Evolutionary conservation across 1,140 invertebrate genomes (phyloP).

Genomic region (Periplaneta americana): DNA sequence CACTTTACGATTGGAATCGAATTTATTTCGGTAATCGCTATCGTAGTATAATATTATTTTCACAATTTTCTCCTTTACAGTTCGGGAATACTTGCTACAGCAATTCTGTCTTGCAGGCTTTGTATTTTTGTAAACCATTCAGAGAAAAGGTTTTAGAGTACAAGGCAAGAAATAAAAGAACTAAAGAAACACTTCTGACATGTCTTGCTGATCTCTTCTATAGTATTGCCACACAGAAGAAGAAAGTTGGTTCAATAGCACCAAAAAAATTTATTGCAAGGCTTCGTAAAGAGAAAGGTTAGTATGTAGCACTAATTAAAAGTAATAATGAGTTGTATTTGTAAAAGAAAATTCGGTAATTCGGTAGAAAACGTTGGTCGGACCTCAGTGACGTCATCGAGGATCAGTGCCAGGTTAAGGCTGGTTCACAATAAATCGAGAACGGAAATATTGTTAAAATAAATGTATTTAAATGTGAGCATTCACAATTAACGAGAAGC

Average conservation of each 20-base stretch:
- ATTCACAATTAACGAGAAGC: too few species aligned
- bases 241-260: conserved; percentile 98
- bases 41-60: too few species aligned
- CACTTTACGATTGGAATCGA: too few species aligned
- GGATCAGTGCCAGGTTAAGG: too few species aligned
- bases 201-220: conserved; percentile 98
- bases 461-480: too few species aligned
- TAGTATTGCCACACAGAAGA: conserved; percentile 98
- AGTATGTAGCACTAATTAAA: conserved; percentile 7
- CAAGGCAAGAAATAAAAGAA: conserved; percentile 95
- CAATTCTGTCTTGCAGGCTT: conserved; percentile 97
- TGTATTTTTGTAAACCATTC: conserved; percentile 99
- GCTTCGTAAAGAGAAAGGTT: conserved; percentile 97
- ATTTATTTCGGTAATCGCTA: too few species aligned
- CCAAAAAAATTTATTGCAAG: conserved; percentile 99
- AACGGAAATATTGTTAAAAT: too few species aligned
- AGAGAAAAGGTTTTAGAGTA: conserved; percentile 98
- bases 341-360: too few species aligned
- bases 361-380: too few species aligned
- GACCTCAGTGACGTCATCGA: too few species aligned
- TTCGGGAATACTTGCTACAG: conserved; percentile 99
- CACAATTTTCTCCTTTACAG: conserved; percentile 55
- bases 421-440: too few species aligned
- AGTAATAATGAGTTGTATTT: background rate
- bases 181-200: conserved; percentile 95